Percentiles rank a stretch among this genome's conserved stretches.
Evolutionary conservation across 2,888 invertebrate genomes (phyloP).

Genomic region (Cenopis cana): DNA sequence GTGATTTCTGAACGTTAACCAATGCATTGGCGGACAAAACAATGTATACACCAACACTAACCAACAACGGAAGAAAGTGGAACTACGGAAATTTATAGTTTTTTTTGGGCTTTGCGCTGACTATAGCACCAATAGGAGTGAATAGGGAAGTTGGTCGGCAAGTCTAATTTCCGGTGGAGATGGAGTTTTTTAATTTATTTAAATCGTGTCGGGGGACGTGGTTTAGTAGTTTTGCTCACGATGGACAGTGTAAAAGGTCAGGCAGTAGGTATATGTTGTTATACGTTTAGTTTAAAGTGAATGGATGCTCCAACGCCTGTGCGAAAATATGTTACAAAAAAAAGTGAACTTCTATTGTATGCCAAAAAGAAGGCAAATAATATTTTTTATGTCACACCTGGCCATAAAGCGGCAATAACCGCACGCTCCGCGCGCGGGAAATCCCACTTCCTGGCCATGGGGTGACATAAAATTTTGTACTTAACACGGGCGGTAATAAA

Average conservation of each 20-base stretch:
- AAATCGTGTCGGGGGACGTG: slow-evolving; percentile 34
- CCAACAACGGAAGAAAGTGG: slow-evolving; percentile 14
- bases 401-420: too few relatives aligned
- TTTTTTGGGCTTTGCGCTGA: not conserved
- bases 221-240: slow-evolving; percentile 22
- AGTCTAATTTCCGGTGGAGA: slow-evolving; percentile 33
- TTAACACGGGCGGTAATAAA: too few relatives aligned
- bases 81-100: slow-evolving; percentile 4
- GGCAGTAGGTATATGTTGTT: not conserved
- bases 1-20: slow-evolving; percentile 42
- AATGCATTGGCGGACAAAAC: slow-evolving; percentile 35
- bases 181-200: slow-evolving; percentile 43
- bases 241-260: slow-evolving; percentile 1
- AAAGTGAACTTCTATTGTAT: too few relatives aligned
- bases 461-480: too few relatives aligned
- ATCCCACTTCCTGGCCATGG: too few relatives aligned
- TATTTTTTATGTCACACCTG: too few relatives aligned
- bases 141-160: not conserved
- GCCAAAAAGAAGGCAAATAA: too few relatives aligned
- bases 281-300: not conserved
- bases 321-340: too few relatives aligned
- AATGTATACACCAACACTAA: slow-evolving; percentile 1
- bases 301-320: too few relatives aligned
- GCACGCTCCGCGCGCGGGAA: too few relatives aligned
- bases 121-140: slow-evolving; percentile 23